Conservation (phyloP, 2,888 invertebrate species). For the Drosophila multiciliata region DNA sequence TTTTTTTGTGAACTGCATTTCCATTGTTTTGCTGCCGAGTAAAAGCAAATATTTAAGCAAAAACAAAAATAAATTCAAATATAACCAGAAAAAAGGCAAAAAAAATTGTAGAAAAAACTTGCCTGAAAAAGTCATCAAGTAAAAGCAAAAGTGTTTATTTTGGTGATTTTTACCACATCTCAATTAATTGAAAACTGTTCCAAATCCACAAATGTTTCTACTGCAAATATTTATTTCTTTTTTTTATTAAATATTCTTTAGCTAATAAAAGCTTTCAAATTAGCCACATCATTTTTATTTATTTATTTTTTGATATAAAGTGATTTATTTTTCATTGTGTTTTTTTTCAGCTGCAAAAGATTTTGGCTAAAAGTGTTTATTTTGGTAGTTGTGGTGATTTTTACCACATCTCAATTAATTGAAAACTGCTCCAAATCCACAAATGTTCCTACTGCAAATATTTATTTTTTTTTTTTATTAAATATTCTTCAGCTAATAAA, state of each 20-base stretch:
- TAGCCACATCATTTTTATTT: not conserved
- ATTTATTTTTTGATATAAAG: not conserved
- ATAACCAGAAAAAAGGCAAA: not conserved
- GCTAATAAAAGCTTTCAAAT: too few relatives aligned
- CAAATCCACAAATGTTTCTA: conserved; percentile 13
- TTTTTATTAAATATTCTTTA: not conserved
- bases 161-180: conserved; percentile 12
- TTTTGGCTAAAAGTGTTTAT: not conserved
- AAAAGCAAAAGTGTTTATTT: conserved; percentile 13
- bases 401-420: conserved; percentile 35
- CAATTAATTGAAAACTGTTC: conserved; percentile 40
- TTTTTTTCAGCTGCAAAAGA: not conserved
- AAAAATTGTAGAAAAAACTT: conserved; percentile 33
- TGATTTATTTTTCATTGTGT: not conserved
- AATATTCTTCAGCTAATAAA: not conserved
- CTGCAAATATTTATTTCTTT: too few relatives aligned
- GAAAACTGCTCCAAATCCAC: conserved; percentile 23
- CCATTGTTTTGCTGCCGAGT: conserved; percentile 31
- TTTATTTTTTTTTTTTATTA: too few relatives aligned
- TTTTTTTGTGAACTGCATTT: conserved; percentile 33
- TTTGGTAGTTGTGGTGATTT: not conserved
- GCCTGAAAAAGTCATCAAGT: conserved; percentile 30
- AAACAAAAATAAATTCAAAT: conserved; percentile 5
- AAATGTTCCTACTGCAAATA: conserved; percentile 24
- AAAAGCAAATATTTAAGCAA: conserved; percentile 33